Conservation (phyloP, 2,113 vertebrate genomes). For the Cygnus atratus region DNA sequence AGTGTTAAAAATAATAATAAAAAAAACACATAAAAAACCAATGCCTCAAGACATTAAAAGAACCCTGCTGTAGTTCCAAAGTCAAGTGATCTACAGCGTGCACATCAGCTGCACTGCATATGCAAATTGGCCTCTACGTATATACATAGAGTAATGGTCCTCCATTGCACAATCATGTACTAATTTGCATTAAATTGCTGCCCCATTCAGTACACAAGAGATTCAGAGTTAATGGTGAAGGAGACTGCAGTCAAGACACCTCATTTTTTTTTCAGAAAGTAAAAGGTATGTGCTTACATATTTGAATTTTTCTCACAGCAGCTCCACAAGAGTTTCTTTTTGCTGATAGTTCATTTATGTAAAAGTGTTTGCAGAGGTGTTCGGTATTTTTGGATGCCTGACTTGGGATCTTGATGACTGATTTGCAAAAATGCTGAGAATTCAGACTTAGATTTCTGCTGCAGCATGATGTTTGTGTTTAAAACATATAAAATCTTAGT, state of each 20-base stretch:
- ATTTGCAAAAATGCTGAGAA: conserved; percentile 10
- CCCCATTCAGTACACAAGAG: neutral
- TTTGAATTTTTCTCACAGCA: conserved; percentile 8
- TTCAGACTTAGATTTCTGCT: conserved; percentile 27
- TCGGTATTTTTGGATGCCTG: conserved; percentile 49
- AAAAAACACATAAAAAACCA: neutral
- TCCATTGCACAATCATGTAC: neutral
- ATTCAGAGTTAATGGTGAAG: neutral
- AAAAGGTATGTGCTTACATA: neutral
- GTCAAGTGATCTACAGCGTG: neutral
- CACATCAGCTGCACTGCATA: neutral
- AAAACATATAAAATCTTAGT: neutral
- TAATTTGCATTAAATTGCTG: neutral
- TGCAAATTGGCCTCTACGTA: neutral
- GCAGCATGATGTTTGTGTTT: neutral
- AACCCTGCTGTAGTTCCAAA: neutral
- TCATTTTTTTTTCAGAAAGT: neutral
- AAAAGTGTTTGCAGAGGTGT: conserved; percentile 36
- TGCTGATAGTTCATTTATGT: conserved; percentile 49
- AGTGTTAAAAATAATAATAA: neutral
- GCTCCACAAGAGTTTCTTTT: conserved; percentile 1
- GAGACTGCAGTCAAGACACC: neutral
- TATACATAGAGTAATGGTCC: neutral
- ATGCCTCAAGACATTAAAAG: neutral
- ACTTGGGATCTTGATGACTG: conserved; percentile 42